Base-by-base conservation (phyloP, 2,113 vertebrate genomes). In the Grallaria varia region DNA sequence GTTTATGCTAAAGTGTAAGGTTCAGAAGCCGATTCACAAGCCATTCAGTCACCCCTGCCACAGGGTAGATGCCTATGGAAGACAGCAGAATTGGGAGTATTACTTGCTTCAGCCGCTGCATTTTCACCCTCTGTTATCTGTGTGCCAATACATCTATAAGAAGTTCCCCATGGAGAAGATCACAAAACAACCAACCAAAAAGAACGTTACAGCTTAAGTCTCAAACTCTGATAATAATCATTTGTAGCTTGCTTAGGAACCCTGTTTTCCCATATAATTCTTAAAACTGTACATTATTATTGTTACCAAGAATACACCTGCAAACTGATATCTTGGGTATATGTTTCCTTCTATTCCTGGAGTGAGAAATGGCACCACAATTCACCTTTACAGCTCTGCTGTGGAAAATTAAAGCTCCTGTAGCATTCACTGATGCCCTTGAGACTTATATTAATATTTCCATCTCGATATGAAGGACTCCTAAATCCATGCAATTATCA, bases 1-100 rank as follows among this genome's bases (percentile, higher is more conserved):
- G 92, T 92, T 89, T 89, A 50, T 78, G 80, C 68, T 93, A 84
- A 92, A 89, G 83, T 50, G 49, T 22, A 84, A 88, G 42, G 50
- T 52, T 88, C 55, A 90, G 72, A 59, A 86, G 75, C 59, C 6
- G 6, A 86, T 86, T 77, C 42, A 49, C 2, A 7, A 92, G 67
- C 83, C 35, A 8, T 67, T 62, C 27, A 35, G 72, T 39, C 42
- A 71, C 16, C 31, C 28, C 33, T 69, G 25, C 58, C 35, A 71
- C 76, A 81, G 58, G 47, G 53, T 15, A 83, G 40, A 50, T 30
- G 52, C 30, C 55, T 52, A 20, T 35, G 44, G 24, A 91, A 82
- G 49, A 47, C 56, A 81, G 66, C 19, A 93, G 83, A 40, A 9
- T 14, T 30, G 33, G 37, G 31, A 47, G 25, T 66, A 74, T 82